phyloP scores from a whole-genome alignment of 2,797 vertebrate species.

The Sciurus vulgaris region DNA sequence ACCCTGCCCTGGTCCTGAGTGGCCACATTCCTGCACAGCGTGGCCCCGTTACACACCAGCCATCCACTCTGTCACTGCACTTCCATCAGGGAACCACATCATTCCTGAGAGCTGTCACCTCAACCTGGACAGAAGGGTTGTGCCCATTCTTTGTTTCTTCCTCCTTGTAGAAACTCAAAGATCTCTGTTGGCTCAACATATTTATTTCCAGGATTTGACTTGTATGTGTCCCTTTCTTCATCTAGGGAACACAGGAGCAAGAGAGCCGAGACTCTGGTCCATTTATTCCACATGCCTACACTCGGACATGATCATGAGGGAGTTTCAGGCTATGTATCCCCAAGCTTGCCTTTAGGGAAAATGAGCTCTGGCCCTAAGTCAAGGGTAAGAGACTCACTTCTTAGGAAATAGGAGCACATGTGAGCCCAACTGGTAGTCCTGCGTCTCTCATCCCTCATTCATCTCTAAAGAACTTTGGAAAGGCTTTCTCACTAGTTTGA shows the following conservation, averaged over 20 bases:
- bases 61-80: fast-evolving
- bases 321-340: neutral
- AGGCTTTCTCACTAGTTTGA: neutral
- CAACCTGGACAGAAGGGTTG: no score
- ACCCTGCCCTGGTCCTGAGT: neutral
- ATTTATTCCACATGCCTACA: neutral
- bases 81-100: neutral
- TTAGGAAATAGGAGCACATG: fast-evolving
- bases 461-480: neutral
- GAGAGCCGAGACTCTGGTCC: fast-evolving
- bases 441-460: neutral
- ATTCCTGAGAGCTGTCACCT: neutral
- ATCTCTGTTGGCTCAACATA: neutral
- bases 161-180: neutral
- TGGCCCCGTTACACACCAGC: neutral
- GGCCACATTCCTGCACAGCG: neutral
- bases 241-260: neutral
- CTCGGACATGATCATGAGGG: no score
- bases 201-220: neutral
- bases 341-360: neutral
- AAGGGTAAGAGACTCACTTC: neutral
- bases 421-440: fast-evolving
- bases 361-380: neutral
- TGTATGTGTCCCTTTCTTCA: neutral
- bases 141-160: neutral